Conservation (phyloP, 2,113 vertebrate species). For the Cololabis saira region DNA sequence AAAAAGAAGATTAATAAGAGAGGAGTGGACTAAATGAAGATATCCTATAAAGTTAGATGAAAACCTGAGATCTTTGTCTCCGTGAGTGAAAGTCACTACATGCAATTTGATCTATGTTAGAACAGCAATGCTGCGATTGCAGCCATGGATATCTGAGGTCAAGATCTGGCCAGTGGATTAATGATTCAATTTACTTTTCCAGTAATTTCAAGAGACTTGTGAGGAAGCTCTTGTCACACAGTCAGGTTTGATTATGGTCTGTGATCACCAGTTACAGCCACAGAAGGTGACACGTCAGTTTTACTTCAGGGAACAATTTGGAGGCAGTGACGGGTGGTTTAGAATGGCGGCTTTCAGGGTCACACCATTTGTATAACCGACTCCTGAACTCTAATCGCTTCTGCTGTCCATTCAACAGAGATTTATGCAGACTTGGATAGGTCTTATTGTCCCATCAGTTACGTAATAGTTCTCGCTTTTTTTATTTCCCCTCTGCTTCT, state of each 20-base stretch:
- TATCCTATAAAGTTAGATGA: conserved; percentile 24
- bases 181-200: conserved; percentile 13
- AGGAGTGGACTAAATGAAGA: conserved; percentile 17
- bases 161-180: conserved; percentile 25
- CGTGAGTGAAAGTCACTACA: neutral
- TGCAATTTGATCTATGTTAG: conserved; percentile 3
- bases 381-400: neutral
- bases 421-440: conserved; percentile 8
- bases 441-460: conserved; percentile 14
- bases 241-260: conserved; percentile 19
- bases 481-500: neutral
- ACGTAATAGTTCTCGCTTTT: conserved; percentile 27
- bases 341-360: too few species aligned
- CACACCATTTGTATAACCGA: too few species aligned
- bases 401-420: conserved; percentile 4
- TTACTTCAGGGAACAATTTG: conserved; percentile 12
- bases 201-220: conserved; percentile 16
- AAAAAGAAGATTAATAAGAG: conserved; percentile 40
- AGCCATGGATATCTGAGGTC: conserved; percentile 6
- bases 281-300: conserved; percentile 17
- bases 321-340: too few species aligned
- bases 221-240: conserved; percentile 56
- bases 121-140: neutral
- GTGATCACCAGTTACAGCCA: neutral
- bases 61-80: conserved; percentile 19